These are phyloP conservation scores for Ciona savignyi DNA, from an alignment of 23 tunicate species.

Conservation along the genomic window DNA sequence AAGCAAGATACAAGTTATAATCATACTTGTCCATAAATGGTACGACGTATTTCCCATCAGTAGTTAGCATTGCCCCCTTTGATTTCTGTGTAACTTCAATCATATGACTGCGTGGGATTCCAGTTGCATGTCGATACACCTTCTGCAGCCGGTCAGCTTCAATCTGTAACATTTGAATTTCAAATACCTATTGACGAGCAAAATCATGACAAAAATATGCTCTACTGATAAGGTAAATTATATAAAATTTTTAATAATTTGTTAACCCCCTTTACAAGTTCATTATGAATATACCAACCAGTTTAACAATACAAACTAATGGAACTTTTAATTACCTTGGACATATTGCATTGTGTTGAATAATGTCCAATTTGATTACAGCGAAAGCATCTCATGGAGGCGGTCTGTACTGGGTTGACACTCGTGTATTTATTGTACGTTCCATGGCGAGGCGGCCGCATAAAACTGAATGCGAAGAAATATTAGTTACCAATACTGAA, in stretches of 20 bases:
- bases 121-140: slow-evolving; percentile 67
- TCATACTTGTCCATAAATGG: slow-evolving; percentile 90
- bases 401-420: not conserved
- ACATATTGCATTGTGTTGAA: slow-evolving; percentile 65
- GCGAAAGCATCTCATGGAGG: slow-evolving; percentile 60
- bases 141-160: slow-evolving; percentile 20
- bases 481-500: not conserved
- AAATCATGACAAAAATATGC: no score
- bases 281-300: no score
- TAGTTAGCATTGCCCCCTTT: slow-evolving; percentile 72
- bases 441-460: slow-evolving; percentile 63
- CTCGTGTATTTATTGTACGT: slow-evolving; percentile 46
- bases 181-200: no score
- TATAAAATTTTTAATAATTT: no score
- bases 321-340: slow-evolving; percentile 63
- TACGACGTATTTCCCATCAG: slow-evolving; percentile 90
- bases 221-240: no score
- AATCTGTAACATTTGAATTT: no score
- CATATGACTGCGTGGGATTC: slow-evolving; percentile 92
- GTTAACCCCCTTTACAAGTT: no score
- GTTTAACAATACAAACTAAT: no score
- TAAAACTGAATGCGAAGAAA: slow-evolving; percentile 26
- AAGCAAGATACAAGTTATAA: no score
- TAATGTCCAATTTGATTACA: slow-evolving; percentile 91
- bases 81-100: slow-evolving; percentile 63